Conservation (phyloP, 2,113 vertebrate genomes). For the Pachyramphus minor region DNA sequence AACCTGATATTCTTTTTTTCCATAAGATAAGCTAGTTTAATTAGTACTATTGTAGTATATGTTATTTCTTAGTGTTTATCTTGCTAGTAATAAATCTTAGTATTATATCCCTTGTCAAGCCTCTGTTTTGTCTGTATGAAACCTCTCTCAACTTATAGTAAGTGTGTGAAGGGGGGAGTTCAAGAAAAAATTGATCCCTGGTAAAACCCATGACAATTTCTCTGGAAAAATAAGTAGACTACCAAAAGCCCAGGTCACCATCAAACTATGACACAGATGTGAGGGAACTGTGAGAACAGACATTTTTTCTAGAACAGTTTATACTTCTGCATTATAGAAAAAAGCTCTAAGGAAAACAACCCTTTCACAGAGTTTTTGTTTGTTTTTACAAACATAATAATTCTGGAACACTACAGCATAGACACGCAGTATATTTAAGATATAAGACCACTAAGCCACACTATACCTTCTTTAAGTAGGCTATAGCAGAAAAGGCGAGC, state of each 20-base stretch:
- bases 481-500: conserved; percentile 87
- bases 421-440: not conserved
- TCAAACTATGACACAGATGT: not conserved
- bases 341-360: not conserved
- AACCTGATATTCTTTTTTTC: too few species aligned
- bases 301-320: not conserved
- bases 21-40: too few species aligned
- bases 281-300: not conserved
- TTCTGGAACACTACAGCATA: not conserved
- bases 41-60: too few species aligned
- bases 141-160: too few species aligned
- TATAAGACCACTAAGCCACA: not conserved
- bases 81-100: too few species aligned
- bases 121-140: too few species aligned
- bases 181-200: too few species aligned
- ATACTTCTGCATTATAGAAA: not conserved
- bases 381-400: not conserved
- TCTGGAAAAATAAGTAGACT: not conserved
- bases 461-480: conserved; percentile 87
- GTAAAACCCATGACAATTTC: too few species aligned
- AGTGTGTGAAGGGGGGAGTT: too few species aligned
- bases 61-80: too few species aligned
- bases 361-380: not conserved
- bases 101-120: too few species aligned
- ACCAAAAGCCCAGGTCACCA: not conserved